Evolutionary conservation across 2,113 vertebrate genomes (phyloP).

Genomic region (Dasyornis broadbenti): DNA sequence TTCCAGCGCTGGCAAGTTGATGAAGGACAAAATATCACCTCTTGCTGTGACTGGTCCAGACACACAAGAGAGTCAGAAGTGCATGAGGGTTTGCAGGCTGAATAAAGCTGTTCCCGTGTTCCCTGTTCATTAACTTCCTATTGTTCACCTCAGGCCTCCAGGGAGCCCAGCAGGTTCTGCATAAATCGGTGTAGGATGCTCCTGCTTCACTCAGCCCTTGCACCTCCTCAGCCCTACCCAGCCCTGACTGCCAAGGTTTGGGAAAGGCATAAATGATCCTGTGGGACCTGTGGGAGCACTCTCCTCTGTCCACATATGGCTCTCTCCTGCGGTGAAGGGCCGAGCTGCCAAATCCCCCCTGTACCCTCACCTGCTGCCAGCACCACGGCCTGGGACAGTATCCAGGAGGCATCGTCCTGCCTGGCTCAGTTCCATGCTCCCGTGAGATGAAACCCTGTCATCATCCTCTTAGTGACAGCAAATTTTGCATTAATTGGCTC

Average conservation of each 20-base stretch:
- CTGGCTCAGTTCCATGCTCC: neutral
- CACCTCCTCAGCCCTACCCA: neutral
- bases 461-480: conserved; percentile 31
- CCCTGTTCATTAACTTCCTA: neutral
- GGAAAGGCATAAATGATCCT: neutral
- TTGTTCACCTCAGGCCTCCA: neutral
- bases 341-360: neutral
- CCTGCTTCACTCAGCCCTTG: neutral
- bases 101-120: neutral
- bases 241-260: neutral
- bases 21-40: neutral
- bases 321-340: neutral
- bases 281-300: fast-evolving
- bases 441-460: conserved; percentile 13
- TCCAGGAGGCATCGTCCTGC: neutral
- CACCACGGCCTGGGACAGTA: fast-evolving
- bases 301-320: neutral
- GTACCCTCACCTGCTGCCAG: neutral
- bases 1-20: neutral
- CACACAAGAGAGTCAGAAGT: fast-evolving
- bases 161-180: neutral
- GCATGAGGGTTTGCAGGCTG: fast-evolving
- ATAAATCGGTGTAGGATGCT: neutral
- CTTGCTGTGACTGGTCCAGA: too few species aligned
- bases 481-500: conserved; percentile 6